Evolutionary conservation across 2,113 vertebrate genomes (phyloP).

Genomic region (Pituophis catenifer): DNA sequence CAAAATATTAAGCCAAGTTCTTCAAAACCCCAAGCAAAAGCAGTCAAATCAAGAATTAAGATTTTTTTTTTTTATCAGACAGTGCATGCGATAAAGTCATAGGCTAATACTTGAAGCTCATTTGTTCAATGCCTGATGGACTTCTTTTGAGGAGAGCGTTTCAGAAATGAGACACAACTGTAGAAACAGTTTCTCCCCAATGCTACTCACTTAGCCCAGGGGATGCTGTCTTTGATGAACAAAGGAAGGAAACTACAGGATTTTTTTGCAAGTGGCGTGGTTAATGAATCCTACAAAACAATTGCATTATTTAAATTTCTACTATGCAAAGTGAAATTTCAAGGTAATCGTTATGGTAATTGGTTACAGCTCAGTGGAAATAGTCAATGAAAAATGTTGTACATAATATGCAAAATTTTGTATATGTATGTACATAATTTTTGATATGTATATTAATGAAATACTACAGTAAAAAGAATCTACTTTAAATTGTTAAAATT

Average conservation of each 20-base stretch:
- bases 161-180: neutral
- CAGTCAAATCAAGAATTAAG: neutral
- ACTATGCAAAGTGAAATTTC: neutral
- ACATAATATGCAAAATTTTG: no score
- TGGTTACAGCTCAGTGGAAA: neutral
- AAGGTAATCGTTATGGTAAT: neutral
- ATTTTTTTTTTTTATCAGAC: neutral
- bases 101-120: neutral
- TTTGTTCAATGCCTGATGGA: neutral
- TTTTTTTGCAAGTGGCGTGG: neutral
- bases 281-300: neutral
- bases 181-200: neutral
- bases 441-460: neutral
- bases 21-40: neutral
- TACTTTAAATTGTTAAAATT: neutral
- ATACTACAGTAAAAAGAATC: neutral
- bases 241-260: neutral
- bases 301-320: neutral
- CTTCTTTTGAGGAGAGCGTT: neutral
- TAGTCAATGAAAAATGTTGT: neutral
- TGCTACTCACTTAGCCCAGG: neutral
- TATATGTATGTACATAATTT: no score
- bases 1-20: neutral
- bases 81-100: neutral
- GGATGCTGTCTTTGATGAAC: neutral